phyloP scores from a whole-genome alignment of 2,888 invertebrate genomes.

The Megastigmus dorsalis region DNA sequence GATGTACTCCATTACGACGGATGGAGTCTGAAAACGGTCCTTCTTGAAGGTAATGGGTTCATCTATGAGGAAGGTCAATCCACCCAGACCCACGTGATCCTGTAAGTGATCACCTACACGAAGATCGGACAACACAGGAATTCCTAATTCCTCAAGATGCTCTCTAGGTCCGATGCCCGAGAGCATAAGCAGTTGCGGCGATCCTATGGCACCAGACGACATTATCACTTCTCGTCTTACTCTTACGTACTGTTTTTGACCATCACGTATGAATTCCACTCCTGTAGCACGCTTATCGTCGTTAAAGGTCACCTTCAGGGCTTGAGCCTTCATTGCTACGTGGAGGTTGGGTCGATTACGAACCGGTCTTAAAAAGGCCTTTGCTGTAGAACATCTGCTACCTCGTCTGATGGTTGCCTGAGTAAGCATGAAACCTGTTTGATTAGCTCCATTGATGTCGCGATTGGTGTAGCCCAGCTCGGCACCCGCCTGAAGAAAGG shows the following conservation, averaged over 20 bases:
- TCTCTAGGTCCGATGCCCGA: slow-evolving; percentile 91
- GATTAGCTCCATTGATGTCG: slow-evolving; percentile 88
- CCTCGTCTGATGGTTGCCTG: slow-evolving; percentile 90
- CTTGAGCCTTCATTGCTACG: slow-evolving; percentile 86
- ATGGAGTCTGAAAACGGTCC: slow-evolving; percentile 84
- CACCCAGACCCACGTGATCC: slow-evolving; percentile 91
- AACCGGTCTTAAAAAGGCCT: slow-evolving; percentile 88
- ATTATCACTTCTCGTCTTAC: slow-evolving; percentile 89
- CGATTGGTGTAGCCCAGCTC: slow-evolving; percentile 88
- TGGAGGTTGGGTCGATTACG: slow-evolving; percentile 86
- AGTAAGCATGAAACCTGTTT: slow-evolving; percentile 91
- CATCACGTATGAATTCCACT: slow-evolving; percentile 83
- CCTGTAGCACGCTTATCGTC: slow-evolving; percentile 83
- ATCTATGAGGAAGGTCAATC: slow-evolving; percentile 87
- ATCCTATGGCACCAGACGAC: slow-evolving; percentile 90
- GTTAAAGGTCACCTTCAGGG: slow-evolving; percentile 83
- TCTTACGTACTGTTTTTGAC: slow-evolving; percentile 79
- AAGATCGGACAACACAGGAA: slow-evolving; percentile 84
- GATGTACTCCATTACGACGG: slow-evolving; percentile 88
- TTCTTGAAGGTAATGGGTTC: slow-evolving; percentile 87
- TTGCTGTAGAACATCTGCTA: slow-evolving; percentile 90
- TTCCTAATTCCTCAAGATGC: slow-evolving; percentile 82
- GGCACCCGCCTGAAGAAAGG: slow-evolving; percentile 87
- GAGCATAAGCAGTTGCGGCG: slow-evolving; percentile 93
- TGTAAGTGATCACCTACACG: slow-evolving; percentile 90